phyloP scores from a whole-genome alignment of 2,888 invertebrate genomes.

The Brenthis ino region DNA sequence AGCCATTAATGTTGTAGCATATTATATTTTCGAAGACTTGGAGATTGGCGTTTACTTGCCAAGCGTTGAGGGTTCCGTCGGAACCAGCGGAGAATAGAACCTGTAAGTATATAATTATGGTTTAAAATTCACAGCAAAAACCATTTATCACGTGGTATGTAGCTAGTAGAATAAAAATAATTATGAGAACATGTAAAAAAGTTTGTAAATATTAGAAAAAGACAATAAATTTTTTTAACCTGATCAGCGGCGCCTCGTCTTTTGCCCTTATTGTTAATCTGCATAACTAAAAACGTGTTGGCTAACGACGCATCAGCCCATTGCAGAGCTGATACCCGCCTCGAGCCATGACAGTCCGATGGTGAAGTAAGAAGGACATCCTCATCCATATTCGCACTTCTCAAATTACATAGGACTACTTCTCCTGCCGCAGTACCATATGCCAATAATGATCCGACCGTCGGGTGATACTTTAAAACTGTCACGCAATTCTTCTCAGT shows the following conservation, averaged over 20 bases:
- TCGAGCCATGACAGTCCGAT: constrained; percentile 59
- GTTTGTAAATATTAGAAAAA: neutral
- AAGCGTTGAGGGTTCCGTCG: constrained; percentile 58
- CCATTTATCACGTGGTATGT: neutral
- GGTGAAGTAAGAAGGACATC: constrained; percentile 58
- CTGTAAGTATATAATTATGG: constrained; percentile 40
- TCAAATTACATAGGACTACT: constrained; percentile 62
- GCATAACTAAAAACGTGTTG: constrained; percentile 58
- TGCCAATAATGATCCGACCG: constrained; percentile 59
- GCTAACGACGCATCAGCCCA: constrained; percentile 64
- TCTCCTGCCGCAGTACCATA: constrained; percentile 69
- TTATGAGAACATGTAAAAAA: neutral
- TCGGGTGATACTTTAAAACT: constrained; percentile 62
- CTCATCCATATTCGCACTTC: constrained; percentile 48
- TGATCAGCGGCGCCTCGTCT: constrained; percentile 66
- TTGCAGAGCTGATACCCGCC: constrained; percentile 54
- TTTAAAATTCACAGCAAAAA: neutral
- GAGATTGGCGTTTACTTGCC: constrained; percentile 63
- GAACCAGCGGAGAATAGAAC: constrained; percentile 43
- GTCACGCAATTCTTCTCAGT: constrained; percentile 68
- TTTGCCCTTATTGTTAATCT: constrained; percentile 59
- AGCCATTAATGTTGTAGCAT: constrained; percentile 56
- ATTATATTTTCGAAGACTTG: constrained; percentile 62
- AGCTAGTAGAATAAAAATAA: too few species aligned
- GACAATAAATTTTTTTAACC: constrained; percentile 39